These are phyloP conservation scores for Chydorus sphaericus DNA, from an alignment of 2,888 invertebrate genomes.

Conservation along the genomic window DNA sequence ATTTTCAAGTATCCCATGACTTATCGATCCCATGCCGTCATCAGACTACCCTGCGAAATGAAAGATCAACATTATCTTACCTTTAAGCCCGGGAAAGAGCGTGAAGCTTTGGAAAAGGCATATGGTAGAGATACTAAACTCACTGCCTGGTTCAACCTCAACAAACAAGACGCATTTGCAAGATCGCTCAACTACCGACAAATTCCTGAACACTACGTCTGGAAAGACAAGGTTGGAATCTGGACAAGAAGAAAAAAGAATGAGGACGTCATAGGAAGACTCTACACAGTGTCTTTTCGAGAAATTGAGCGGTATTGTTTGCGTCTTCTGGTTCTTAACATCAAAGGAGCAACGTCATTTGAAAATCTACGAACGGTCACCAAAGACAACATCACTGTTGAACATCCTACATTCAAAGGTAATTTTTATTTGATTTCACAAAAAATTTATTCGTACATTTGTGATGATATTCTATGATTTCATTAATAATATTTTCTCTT, in stretches of 20 bases:
- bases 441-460: too few species aligned
- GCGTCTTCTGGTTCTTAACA: constrained; percentile 22
- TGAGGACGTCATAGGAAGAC: constrained; percentile 21
- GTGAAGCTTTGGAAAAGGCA: not conserved
- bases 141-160: constrained; percentile 14
- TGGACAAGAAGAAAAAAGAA: constrained; percentile 8
- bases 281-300: constrained; percentile 22
- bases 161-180: constrained; percentile 17
- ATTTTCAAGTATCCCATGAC: constrained; percentile 23
- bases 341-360: constrained; percentile 24
- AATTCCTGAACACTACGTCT: constrained; percentile 19
- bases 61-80: constrained; percentile 20
- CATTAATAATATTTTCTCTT: too few species aligned
- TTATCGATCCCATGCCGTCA: constrained; percentile 24
- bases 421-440: too few species aligned
- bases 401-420: too few species aligned
- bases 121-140: not conserved
- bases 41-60: constrained; percentile 26
- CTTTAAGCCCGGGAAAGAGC: not conserved
- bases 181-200: constrained; percentile 19
- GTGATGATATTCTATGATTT: too few species aligned
- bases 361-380: constrained; percentile 21
- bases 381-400: too few species aligned
- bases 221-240: not conserved
- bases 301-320: constrained; percentile 23